Conservation (phyloP, 2,888 invertebrate species). For the Leptopilina syphax region DNA sequence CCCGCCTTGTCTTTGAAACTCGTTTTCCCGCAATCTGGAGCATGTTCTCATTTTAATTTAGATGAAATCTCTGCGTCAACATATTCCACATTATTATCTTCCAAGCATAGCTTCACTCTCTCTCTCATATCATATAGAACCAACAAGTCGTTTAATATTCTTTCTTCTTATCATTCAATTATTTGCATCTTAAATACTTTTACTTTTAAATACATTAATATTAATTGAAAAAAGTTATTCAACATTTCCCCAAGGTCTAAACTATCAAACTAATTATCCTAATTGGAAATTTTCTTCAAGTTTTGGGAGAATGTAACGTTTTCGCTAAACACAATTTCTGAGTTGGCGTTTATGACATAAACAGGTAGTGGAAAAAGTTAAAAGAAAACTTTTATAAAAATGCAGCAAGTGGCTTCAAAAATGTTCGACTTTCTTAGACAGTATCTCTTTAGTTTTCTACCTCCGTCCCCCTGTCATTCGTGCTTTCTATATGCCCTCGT, state of each 20-base stretch:
- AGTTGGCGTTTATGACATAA: background rate
- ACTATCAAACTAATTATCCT: no score
- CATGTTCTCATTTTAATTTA: conserved; percentile 25
- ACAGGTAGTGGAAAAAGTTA: background rate
- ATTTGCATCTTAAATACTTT: background rate
- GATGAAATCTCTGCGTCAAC: conserved; percentile 9
- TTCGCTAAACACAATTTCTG: background rate
- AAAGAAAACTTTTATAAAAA: conserved; percentile 12
- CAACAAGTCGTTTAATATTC: conserved; percentile 4
- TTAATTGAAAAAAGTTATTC: no score
- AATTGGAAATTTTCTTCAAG: no score
- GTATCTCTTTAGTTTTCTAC: background rate
- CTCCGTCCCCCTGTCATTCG: conserved; percentile 14
- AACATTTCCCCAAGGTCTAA: no score
- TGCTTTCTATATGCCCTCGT: conserved; percentile 15
- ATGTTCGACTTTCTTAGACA: background rate
- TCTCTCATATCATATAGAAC: background rate
- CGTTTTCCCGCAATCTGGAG: conserved; percentile 17
- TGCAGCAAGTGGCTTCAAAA: conserved; percentile 34
- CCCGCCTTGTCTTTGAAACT: background rate
- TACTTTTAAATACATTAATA: background rate
- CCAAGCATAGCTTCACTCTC: background rate
- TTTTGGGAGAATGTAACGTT: background rate
- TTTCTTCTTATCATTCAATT: background rate
- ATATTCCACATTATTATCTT: conserved; percentile 9